These are phyloP conservation scores for Cantharis flavilabris DNA, from an alignment of 2,888 invertebrate species.

Conservation along the genomic window DNA sequence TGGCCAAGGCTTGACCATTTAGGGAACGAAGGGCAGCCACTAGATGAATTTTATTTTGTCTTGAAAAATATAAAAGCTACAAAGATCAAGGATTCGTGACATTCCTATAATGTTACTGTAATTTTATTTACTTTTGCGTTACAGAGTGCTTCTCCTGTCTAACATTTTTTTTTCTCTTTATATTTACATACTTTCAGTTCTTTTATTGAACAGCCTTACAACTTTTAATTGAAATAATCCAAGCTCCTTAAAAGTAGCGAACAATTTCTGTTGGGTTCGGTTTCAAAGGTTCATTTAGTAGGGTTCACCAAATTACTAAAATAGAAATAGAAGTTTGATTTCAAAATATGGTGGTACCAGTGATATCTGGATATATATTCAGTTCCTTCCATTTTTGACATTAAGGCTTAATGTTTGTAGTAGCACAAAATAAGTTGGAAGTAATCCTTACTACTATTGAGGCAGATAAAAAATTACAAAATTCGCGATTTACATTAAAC, in stretches of 20 bases:
- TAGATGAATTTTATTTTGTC: constrained; percentile 17
- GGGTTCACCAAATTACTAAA: background rate
- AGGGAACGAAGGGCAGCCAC: constrained; percentile 33
- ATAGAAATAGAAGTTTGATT: too few species aligned
- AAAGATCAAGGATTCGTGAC: constrained; percentile 30
- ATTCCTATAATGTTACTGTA: background rate
- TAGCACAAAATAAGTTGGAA: too few species aligned
- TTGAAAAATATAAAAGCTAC: constrained; percentile 16
- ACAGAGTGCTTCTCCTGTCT: background rate
- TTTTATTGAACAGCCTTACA: background rate
- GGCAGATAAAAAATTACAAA: too few species aligned
- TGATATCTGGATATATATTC: too few species aligned
- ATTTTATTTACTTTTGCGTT: background rate
- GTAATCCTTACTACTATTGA: too few species aligned
- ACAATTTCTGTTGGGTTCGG: background rate
- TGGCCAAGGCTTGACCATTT: constrained; percentile 34
- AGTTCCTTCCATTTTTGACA: too few species aligned
- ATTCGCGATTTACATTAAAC: too few species aligned
- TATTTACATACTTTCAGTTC: background rate
- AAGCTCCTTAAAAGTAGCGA: background rate
- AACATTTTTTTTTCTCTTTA: background rate
- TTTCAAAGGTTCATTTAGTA: background rate
- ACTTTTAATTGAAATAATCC: background rate
- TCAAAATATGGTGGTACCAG: too few species aligned
- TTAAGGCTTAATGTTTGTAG: too few species aligned